A percentile compares a stretch with the other conserved stretches of the same genome.
These are phyloP conservation scores for Lophius americanus DNA, from an alignment of 2,797 vertebrate species.

Conservation along the genomic window DNA sequence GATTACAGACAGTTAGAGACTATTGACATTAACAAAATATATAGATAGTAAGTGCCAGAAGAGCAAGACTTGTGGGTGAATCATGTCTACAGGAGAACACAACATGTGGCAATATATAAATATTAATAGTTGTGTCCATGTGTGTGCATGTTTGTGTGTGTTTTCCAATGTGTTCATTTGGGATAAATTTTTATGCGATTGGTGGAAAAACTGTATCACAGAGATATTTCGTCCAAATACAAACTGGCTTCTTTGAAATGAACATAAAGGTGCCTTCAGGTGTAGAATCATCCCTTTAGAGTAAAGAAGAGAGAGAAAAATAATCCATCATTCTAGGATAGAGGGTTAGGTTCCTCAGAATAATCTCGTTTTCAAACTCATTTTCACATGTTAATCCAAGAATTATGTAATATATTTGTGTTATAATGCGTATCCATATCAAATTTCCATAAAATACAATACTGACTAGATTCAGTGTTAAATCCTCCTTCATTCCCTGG, in stretches of 20 bases:
- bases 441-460: not conserved
- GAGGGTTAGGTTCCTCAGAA: no score
- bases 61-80: constrained; percentile 38
- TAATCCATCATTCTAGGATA: no score
- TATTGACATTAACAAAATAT: constrained; percentile 61
- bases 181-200: no score
- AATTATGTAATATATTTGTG: no score
- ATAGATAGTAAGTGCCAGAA: constrained; percentile 38
- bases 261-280: not conserved
- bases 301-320: no score
- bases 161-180: not conserved
- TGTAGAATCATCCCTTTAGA: not conserved
- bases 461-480: no score
- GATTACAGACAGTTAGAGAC: constrained; percentile 11
- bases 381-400: no score
- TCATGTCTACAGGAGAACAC: constrained; percentile 43
- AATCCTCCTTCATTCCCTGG: no score
- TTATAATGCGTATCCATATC: no score
- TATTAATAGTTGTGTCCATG: constrained; percentile 31
- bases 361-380: no score
- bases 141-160: constrained; percentile 1
- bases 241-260: not conserved
- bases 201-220: no score
- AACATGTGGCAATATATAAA: constrained; percentile 44
- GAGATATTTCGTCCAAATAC: no score